Evolutionary conservation across 1,140 invertebrate genomes (phyloP).

Genomic region (Sinella curviseta): DNA sequence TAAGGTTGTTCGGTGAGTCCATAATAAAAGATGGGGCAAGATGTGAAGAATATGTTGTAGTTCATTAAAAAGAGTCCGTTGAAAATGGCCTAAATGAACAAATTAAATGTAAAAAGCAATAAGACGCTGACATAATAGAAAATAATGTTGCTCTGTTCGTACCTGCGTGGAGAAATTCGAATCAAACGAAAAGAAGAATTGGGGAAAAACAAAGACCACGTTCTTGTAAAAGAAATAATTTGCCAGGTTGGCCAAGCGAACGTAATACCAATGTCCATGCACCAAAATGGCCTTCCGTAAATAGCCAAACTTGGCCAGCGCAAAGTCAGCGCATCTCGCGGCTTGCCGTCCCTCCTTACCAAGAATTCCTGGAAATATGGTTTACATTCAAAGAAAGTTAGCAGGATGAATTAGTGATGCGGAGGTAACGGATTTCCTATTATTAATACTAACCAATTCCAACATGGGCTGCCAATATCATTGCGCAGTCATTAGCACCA

Average conservation of each 20-base stretch:
- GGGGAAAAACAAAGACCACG: slow-evolving; percentile 66
- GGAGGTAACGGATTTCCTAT: neutral
- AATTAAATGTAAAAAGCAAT: slow-evolving; percentile 49
- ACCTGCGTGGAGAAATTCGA: slow-evolving; percentile 65
- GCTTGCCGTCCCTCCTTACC: slow-evolving; percentile 79
- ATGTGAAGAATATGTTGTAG: slow-evolving; percentile 74
- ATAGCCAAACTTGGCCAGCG: slow-evolving; percentile 72
- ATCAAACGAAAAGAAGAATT: slow-evolving; percentile 55
- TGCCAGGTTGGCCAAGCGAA: slow-evolving; percentile 71
- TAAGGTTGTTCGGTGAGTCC: slow-evolving; percentile 72
- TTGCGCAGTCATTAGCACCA: slow-evolving; percentile 80
- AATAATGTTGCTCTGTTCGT: slow-evolving; percentile 25
- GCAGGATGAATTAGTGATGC: slow-evolving; percentile 14
- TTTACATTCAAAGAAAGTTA: slow-evolving; percentile 2
- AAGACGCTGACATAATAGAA: slow-evolving; percentile 36
- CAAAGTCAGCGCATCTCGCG: slow-evolving; percentile 66
- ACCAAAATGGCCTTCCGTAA: slow-evolving; percentile 70
- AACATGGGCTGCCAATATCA: slow-evolving; percentile 61
- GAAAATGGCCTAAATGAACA: slow-evolving; percentile 64
- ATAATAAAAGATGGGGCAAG: slow-evolving; percentile 68
- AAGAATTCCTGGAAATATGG: slow-evolving; percentile 63
- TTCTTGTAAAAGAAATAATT: slow-evolving; percentile 89
- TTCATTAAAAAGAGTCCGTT: slow-evolving; percentile 72
- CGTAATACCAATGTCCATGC: slow-evolving; percentile 75
- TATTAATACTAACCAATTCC: slow-evolving; percentile 42